These are phyloP conservation scores for Phoxinus dragarum DNA, from an alignment of 2,797 vertebrate species.

Conservation along the genomic window DNA sequence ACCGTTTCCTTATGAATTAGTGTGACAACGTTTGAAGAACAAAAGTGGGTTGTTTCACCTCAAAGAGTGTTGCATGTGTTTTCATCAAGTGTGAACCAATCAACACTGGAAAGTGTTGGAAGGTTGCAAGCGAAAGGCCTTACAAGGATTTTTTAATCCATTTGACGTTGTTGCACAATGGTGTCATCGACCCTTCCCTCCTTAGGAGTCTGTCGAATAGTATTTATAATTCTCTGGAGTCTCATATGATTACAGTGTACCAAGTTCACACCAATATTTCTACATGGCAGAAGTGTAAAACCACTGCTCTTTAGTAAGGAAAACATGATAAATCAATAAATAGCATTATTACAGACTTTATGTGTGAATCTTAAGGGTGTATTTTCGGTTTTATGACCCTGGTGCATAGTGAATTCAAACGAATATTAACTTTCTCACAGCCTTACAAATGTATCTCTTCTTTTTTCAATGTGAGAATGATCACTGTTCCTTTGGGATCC, in stretches of 20 bases:
- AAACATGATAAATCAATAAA: constrained; percentile 58
- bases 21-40: constrained; percentile 14
- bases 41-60: constrained; percentile 34
- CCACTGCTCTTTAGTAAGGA: constrained; percentile 37
- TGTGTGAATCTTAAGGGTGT: constrained; percentile 27
- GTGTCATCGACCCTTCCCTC: constrained; percentile 57
- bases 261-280: constrained; percentile 60
- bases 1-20: neutral
- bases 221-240: constrained; percentile 55
- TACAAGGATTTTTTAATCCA: constrained; percentile 47
- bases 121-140: constrained; percentile 21
- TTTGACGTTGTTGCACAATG: constrained; percentile 53
- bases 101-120: constrained; percentile 28
- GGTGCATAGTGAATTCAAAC: constrained; percentile 10
- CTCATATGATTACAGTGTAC: constrained; percentile 38
- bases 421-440: constrained; percentile 34
- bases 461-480: constrained; percentile 31
- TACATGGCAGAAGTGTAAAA: constrained; percentile 45
- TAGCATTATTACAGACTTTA: constrained; percentile 32
- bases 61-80: constrained; percentile 19
- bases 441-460: neutral
- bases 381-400: constrained; percentile 20
- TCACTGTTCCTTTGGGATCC: constrained; percentile 18
- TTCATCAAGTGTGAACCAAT: constrained; percentile 34
- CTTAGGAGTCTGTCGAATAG: constrained; percentile 47